phyloP scores from a whole-genome alignment of 2,888 invertebrate species.

The Pachymerium ferrugineum region DNA sequence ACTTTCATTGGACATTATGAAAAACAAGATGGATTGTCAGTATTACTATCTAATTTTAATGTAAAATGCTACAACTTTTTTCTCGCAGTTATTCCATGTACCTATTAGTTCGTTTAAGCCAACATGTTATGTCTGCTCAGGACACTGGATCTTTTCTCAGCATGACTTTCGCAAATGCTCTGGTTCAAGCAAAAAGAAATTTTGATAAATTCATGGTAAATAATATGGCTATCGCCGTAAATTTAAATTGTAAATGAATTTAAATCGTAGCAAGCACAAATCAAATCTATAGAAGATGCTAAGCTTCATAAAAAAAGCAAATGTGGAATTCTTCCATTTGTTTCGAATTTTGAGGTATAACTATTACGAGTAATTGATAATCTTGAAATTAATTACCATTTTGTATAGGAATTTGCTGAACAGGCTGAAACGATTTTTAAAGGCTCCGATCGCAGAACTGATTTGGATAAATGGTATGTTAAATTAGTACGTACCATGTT shows the following conservation, averaged over 20 bases:
- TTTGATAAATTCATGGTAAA: slow-evolving; percentile 81
- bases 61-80: slow-evolving; percentile 39
- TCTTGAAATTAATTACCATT: too few species aligned
- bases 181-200: slow-evolving; percentile 80
- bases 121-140: slow-evolving; percentile 86
- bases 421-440: slow-evolving; percentile 82
- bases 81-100: slow-evolving; percentile 80
- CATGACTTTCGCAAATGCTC: slow-evolving; percentile 76
- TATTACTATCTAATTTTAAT: slow-evolving; percentile 41
- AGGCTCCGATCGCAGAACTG: slow-evolving; percentile 76
- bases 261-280: slow-evolving; percentile 42
- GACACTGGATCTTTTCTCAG: slow-evolving; percentile 79
- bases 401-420: slow-evolving; percentile 66
- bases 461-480: slow-evolving; percentile 86
- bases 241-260: background rate
- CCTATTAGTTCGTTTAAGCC: slow-evolving; percentile 81
- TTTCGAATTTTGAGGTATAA: slow-evolving; percentile 73
- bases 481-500: slow-evolving; percentile 75
- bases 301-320: slow-evolving; percentile 68
- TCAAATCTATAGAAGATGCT: slow-evolving; percentile 65
- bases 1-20: slow-evolving; percentile 81
- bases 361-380: background rate
- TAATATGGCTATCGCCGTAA: background rate
- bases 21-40: slow-evolving; percentile 83
- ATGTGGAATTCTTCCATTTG: slow-evolving; percentile 83